These are phyloP conservation scores for Circaetus gallicus DNA, from an alignment of 2,113 vertebrate species.

Conservation along the genomic window DNA sequence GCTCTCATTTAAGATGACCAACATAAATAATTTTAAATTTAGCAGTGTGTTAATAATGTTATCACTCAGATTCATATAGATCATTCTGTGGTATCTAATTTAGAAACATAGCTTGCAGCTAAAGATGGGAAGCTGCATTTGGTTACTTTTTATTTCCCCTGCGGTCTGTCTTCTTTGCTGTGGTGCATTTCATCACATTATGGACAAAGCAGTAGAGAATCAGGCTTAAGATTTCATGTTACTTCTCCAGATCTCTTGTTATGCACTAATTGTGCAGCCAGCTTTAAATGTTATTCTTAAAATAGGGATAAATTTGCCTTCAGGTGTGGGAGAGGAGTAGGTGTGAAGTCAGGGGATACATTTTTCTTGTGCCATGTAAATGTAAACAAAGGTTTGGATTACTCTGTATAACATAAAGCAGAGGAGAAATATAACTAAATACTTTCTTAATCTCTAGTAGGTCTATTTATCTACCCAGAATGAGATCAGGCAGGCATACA, in stretches of 20 bases:
- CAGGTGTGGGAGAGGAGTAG: background rate
- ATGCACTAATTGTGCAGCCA: background rate
- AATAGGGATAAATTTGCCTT: background rate
- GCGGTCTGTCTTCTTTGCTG: background rate
- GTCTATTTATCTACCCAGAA: background rate
- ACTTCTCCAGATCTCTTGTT: background rate
- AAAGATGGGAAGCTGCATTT: background rate
- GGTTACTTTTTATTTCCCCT: background rate
- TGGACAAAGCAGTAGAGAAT: background rate
- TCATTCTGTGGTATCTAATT: background rate
- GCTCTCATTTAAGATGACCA: background rate
- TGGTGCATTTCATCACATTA: background rate
- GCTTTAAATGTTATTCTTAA: background rate
- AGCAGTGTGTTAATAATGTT: background rate
- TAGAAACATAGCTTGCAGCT: background rate
- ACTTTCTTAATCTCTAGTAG: background rate
- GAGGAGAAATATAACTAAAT: background rate
- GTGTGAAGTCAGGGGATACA: background rate
- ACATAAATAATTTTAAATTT: conserved; percentile 14
- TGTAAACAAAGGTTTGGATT: background rate
- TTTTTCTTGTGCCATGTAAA: background rate
- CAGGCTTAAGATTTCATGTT: background rate
- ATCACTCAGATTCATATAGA: background rate
- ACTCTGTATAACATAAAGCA: background rate
- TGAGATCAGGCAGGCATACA: background rate